Base-by-base conservation (phyloP, 2,113 vertebrate species). In the Melanerpes aurifrons region DNA sequence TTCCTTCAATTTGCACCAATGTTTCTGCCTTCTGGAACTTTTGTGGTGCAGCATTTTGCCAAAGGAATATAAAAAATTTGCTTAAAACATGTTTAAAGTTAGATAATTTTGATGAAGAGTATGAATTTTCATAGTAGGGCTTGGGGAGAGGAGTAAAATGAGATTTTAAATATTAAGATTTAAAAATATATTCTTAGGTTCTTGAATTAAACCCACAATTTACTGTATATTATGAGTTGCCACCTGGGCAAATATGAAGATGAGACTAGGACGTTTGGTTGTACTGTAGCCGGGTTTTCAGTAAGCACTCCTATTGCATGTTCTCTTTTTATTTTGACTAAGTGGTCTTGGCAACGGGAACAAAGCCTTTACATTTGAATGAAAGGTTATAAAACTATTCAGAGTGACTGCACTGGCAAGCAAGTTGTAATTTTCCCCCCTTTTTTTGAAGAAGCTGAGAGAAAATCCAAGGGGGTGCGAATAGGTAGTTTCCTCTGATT, bases 331-430 rank as follows among this genome's bases (percentile, higher is more conserved):
- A 96, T 96, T 96, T 94, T 93, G 87, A 89, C 73, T 86, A 74
- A 96, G 90, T 81, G 89, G 84, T 94, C 90, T 96, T 97, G 93
- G 95, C 95, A 94, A 71, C 82, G 86, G 81, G 78, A 97, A 97
- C 87, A 97, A 97, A 97, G 87, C 56, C 79, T 94, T 97, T 96
- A 87, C 67, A 91, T 96, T 82, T 94, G 92, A 97, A 97, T 97
- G 95, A 92, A 97, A 89, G 79, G 69, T 89, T 96, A 95, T 97
- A 96, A 94, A 97, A 93, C 85, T 94, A 86, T 96, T 97, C 84
- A 95, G 74, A 93, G 54, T 17, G 14, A 86, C 76, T 88, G 96
- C 94, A 95, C 79, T 90, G 88, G 95, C 82, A 94, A 72, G 87
- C 84, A 87, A 76, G 31, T 56, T 92, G 76, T 87, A 87, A 57